phyloP scores from a whole-genome alignment of 2,888 invertebrate species.

The Anticlea derivata region DNA sequence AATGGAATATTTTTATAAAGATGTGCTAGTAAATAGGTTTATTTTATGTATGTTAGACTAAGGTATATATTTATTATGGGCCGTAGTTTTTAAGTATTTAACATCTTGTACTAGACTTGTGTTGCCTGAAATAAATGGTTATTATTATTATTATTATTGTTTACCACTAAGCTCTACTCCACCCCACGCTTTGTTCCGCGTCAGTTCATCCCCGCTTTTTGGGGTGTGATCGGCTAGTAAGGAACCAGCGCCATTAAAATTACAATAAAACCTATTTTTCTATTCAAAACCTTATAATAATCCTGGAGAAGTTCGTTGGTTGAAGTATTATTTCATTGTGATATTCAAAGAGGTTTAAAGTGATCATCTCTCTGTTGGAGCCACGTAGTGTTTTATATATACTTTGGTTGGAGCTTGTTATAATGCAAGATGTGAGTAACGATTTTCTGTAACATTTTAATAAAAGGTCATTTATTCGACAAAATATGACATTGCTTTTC shows the following conservation, averaged over 20 bases:
- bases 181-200: slow-evolving; percentile 46
- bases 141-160: no score
- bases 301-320: slow-evolving; percentile 10
- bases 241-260: slow-evolving; percentile 62
- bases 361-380: no score
- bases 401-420: slow-evolving; percentile 17
- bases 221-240: slow-evolving; percentile 70
- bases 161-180: slow-evolving; percentile 46
- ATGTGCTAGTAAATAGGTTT: no score
- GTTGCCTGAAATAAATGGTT: no score
- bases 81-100: no score
- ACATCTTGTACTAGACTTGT: no score
- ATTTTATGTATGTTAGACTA: no score
- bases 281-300: slow-evolving; percentile 51
- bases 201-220: slow-evolving; percentile 67
- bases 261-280: slow-evolving; percentile 60
- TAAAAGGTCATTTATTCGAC: slow-evolving; percentile 12
- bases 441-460: slow-evolving; percentile 57
- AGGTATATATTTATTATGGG: no score
- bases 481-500: neutral
- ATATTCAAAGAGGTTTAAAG: slow-evolving; percentile 11
- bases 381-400: no score
- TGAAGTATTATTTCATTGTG: slow-evolving; percentile 12
- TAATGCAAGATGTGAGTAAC: slow-evolving; percentile 58
- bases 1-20: no score